Conservation (phyloP, 2,888 invertebrate species). For the Hypsopygia costalis region DNA sequence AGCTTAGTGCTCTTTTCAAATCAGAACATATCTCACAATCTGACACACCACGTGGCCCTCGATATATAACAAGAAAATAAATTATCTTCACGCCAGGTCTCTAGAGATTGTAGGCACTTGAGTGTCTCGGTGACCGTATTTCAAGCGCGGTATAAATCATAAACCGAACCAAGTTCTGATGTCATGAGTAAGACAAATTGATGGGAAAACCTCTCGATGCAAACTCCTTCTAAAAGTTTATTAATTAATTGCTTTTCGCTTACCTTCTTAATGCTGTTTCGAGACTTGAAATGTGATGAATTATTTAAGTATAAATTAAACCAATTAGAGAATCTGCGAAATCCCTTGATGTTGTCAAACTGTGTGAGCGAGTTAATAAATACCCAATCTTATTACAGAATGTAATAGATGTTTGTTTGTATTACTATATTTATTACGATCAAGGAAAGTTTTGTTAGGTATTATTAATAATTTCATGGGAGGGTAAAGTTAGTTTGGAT, state of each 20-base stretch:
- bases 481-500: too few species aligned
- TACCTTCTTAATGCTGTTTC: constrained; percentile 46
- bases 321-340: constrained; percentile 44
- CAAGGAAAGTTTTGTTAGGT: not conserved
- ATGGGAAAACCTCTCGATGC: constrained; percentile 32
- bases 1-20: not conserved
- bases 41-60: not conserved
- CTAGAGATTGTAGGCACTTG: not conserved
- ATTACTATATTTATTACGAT: not conserved
- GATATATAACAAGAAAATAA: constrained; percentile 2
- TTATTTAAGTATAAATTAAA: constrained; percentile 57
- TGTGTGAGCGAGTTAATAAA: constrained; percentile 40
- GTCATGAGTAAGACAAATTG: constrained; percentile 29
- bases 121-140: constrained; percentile 7
- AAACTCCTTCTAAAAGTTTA: constrained; percentile 42
- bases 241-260: constrained; percentile 49
- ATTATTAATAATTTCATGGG: not conserved
- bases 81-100: constrained; percentile 4
- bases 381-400: constrained; percentile 29
- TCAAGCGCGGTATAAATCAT: constrained; percentile 9
- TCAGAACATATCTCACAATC: constrained; percentile 1
- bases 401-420: constrained; percentile 1
- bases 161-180: constrained; percentile 15
- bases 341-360: constrained; percentile 47
- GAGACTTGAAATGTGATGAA: constrained; percentile 44